Base-by-base conservation (phyloP, 2,797 vertebrate species). In the Halcyon chelicuti region DNA sequence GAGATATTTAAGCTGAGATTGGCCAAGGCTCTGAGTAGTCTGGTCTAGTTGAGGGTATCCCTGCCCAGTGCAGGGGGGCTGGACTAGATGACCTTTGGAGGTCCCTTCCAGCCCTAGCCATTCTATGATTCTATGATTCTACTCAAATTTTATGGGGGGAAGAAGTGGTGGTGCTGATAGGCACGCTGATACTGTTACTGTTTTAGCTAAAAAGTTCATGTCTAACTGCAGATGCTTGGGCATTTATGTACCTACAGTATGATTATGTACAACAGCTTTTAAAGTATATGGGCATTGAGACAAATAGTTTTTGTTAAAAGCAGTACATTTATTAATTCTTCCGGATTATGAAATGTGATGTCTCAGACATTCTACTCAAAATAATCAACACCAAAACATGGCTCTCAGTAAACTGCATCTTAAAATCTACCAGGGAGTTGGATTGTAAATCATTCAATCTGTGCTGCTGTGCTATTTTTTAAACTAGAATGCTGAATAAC, bases 401-500 rank as follows among this genome's bases (percentile, higher is more conserved):
- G 75, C 85, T 91, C 40, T 88, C 35, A 37, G 47, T 74, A 82
- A 92, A 70, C 8, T 77, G 44, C 31, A 61, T 74, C 80, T 87
- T 90, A 26, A 91, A 85, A 63, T 91, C 85, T 93, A 57, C 46
- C 75, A 80, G 67, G 65, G 85, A 79, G 20, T 60, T 67, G 29
- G 0, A 80, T 49, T 71, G 29, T 44, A 74, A 86, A 5, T 37
- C 65, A 68, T 73, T 93, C 82, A 94, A n/a, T 93, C 89, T 94
- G 84, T 79, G 78, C 62, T 89, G 37, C 71, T 86, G 31, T 55
- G 40, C 40, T 95, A 68, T 68, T 94, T 95, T 88, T 90, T 77
- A 71, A 90, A 72, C 40, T 40, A 88, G 65, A 88, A 72, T 91
- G 85, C 90, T 95, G 93, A 74, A 61, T 68, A 83, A 71, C 65